phyloP scores from a whole-genome alignment of 1,140 invertebrate genomes.

The Pentalonia nigronervosa region DNA sequence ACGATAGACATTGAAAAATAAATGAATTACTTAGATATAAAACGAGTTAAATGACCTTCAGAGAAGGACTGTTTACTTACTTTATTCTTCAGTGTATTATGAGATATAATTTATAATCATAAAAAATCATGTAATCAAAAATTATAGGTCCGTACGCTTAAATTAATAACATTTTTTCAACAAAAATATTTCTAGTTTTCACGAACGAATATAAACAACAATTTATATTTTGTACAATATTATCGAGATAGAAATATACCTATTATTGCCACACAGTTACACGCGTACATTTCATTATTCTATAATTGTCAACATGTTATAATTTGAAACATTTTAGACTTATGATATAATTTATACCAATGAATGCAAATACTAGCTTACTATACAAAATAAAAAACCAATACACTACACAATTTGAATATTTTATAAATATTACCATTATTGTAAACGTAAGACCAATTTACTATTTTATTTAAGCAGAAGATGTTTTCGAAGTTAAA shows the following conservation, averaged over 20 bases:
- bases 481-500: background rate
- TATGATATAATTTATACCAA: background rate
- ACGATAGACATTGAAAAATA: background rate
- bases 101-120: constrained; percentile 2
- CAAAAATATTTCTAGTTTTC: background rate
- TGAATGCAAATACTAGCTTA: background rate
- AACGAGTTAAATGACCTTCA: background rate
- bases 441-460: background rate
- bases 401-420: background rate
- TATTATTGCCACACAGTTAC: background rate
- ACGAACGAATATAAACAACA: background rate
- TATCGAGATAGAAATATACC: background rate
- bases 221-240: background rate
- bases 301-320: background rate
- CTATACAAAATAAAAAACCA: background rate
- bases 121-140: background rate
- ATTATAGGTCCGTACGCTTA: background rate
- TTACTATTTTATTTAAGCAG: background rate
- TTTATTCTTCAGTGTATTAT: background rate
- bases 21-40: background rate
- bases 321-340: background rate
- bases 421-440: background rate
- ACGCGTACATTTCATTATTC: background rate
- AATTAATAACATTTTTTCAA: background rate
- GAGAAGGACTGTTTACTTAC: background rate